phyloP scores from a whole-genome alignment of 2,797 vertebrate species.

The Fratercula arctica region DNA sequence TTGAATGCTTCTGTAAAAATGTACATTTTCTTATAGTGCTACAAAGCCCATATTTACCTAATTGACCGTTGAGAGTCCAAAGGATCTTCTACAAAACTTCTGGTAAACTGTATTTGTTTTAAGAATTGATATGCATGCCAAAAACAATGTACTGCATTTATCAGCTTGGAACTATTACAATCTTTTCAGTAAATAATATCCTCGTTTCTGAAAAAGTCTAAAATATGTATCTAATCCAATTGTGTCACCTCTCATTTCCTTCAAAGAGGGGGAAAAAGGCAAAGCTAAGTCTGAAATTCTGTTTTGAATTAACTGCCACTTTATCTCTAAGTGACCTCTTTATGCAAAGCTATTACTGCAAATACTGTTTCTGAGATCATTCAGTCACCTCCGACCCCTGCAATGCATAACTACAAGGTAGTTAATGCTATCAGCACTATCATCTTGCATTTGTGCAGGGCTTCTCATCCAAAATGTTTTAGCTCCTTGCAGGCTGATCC shows the following conservation, averaged over 20 bases:
- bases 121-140: conserved; percentile 44
- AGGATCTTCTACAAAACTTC: not conserved
- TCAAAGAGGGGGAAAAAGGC: not conserved
- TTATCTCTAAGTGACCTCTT: conserved; percentile 62
- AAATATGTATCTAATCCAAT: conserved; percentile 34
- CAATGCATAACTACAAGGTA: not conserved
- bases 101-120: conserved; percentile 38
- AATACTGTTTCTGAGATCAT: conserved; percentile 21
- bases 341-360: conserved; percentile 43
- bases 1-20: conserved; percentile 29
- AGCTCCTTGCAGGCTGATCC: not conserved
- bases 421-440: conserved; percentile 23
- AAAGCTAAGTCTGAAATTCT: conserved; percentile 29
- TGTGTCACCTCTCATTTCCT: conserved; percentile 55
- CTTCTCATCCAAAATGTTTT: not conserved
- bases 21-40: not conserved
- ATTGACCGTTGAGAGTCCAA: not conserved
- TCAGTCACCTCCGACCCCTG: not conserved
- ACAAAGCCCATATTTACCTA: conserved; percentile 25
- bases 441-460: not conserved
- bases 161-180: conserved; percentile 19
- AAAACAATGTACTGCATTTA: conserved; percentile 62
- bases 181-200: conserved; percentile 47
- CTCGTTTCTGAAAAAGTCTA: conserved; percentile 38
- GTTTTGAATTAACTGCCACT: conserved; percentile 52